Conservation (phyloP, 2,888 invertebrate genomes). For the Cataglyphis albicans region DNA sequence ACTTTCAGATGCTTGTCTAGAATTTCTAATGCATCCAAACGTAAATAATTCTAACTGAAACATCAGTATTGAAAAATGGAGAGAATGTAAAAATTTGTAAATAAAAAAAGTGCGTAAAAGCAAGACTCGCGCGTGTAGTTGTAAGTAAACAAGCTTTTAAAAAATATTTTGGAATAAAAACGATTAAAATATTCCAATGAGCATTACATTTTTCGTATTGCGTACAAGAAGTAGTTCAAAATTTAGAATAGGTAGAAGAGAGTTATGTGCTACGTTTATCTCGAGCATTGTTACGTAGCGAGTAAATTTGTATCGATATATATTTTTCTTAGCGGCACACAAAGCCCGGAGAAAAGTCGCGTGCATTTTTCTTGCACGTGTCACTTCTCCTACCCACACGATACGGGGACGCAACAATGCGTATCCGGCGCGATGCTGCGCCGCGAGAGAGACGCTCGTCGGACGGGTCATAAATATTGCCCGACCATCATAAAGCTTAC, state of each 20-base stretch:
- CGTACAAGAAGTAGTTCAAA: neutral
- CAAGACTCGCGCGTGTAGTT: neutral
- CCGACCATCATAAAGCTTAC: slow-evolving; percentile 60
- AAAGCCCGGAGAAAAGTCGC: slow-evolving; percentile 15
- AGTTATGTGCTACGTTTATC: neutral
- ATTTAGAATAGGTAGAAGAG: neutral
- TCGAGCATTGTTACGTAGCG: neutral
- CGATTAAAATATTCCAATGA: neutral
- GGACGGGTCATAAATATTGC: slow-evolving; percentile 59
- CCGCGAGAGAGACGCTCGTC: neutral
- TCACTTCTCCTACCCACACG: neutral
- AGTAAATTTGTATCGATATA: slow-evolving; percentile 35
- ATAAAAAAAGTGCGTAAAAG: neutral
- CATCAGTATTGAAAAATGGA: neutral
- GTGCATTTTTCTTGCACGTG: slow-evolving; percentile 44
- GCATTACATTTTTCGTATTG: too few relatives aligned
- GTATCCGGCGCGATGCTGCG: slow-evolving; percentile 37
- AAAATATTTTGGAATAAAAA: neutral
- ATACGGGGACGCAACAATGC: slow-evolving; percentile 42
- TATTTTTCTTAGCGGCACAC: slow-evolving; percentile 3
- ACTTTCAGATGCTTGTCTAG: neutral
- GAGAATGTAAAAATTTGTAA: neutral
- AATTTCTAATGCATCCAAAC: neutral
- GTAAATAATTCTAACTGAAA: slow-evolving; percentile 1
- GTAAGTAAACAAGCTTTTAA: neutral